phyloP scores from a whole-genome alignment of 2,888 invertebrate genomes.

The Cosmia trapezina region DNA sequence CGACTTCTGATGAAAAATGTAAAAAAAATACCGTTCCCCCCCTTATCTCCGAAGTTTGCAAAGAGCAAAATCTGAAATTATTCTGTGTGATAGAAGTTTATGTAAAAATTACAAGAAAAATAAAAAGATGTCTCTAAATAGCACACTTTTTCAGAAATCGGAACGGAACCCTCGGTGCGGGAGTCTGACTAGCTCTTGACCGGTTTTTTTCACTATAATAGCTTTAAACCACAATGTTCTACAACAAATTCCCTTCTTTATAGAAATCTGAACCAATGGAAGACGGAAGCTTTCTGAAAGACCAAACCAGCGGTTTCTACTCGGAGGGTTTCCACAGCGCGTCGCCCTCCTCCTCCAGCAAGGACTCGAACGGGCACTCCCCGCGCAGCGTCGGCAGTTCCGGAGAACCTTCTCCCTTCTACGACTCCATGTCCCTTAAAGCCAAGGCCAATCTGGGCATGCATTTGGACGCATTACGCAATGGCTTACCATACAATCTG shows the following conservation, averaged over 20 bases:
- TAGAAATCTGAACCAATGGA: constrained; percentile 91
- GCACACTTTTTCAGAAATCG: no score
- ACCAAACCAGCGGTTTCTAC: constrained; percentile 91
- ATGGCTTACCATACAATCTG: constrained; percentile 90
- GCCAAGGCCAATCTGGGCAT: constrained; percentile 86
- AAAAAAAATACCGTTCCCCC: no score
- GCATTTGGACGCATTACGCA: constrained; percentile 84
- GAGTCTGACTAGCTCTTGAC: no score
- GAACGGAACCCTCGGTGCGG: no score
- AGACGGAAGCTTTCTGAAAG: constrained; percentile 86
- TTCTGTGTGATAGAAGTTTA: no score
- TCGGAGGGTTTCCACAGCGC: constrained; percentile 91
- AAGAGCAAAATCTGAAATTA: no score
- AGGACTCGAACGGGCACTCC: constrained; percentile 88
- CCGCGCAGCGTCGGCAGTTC: constrained; percentile 86
- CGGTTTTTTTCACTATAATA: no score
- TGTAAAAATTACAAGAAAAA: no score
- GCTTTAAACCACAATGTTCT: constrained; percentile 24
- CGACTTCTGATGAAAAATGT: no score
- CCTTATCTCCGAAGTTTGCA: no score
- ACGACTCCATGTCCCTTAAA: constrained; percentile 83
- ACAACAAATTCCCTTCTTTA: constrained; percentile 69
- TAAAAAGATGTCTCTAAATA: no score
- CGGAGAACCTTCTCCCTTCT: constrained; percentile 83
- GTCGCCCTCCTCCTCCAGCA: constrained; percentile 90